Percentiles rank a stretch among this genome's conserved stretches.
Evolutionary conservation across 2,888 invertebrate species (phyloP).

Genomic region (Diloba caeruleocephala): DNA sequence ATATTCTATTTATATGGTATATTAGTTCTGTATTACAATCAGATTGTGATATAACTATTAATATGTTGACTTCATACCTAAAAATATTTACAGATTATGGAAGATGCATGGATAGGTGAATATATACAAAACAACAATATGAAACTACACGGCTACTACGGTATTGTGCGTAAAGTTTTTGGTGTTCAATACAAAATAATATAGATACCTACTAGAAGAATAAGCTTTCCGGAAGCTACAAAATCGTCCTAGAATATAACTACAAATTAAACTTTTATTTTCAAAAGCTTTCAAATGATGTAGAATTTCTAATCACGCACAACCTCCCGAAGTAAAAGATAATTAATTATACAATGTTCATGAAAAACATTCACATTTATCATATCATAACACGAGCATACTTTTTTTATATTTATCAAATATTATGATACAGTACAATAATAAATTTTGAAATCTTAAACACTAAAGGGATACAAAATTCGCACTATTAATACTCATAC

Average conservation of each 20-base stretch:
- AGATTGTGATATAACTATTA: constrained; percentile 60
- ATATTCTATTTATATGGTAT: constrained; percentile 53
- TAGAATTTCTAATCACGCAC: constrained; percentile 71
- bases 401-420: constrained; percentile 56
- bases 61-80: constrained; percentile 62
- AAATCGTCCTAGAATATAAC: constrained; percentile 33
- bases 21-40: constrained; percentile 52
- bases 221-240: constrained; percentile 32
- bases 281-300: constrained; percentile 38
- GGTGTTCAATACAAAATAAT: constrained; percentile 58
- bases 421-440: constrained; percentile 77
- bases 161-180: constrained; percentile 67
- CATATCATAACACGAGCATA: constrained; percentile 66
- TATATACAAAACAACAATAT: constrained; percentile 48
- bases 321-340: constrained; percentile 79
- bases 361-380: constrained; percentile 72
- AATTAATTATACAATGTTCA: constrained; percentile 73
- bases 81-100: constrained; percentile 66
- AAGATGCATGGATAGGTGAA: constrained; percentile 58
- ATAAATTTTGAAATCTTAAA: constrained; percentile 85
- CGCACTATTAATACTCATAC: constrained; percentile 86
- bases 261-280: constrained; percentile 31
- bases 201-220: constrained; percentile 67
- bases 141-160: constrained; percentile 46
- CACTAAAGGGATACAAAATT: constrained; percentile 85